Evolutionary conservation across 2,797 vertebrate genomes (phyloP), one percentile per base, ranked within the genome.

Genomic region (Trematomus bernacchii): DNA sequence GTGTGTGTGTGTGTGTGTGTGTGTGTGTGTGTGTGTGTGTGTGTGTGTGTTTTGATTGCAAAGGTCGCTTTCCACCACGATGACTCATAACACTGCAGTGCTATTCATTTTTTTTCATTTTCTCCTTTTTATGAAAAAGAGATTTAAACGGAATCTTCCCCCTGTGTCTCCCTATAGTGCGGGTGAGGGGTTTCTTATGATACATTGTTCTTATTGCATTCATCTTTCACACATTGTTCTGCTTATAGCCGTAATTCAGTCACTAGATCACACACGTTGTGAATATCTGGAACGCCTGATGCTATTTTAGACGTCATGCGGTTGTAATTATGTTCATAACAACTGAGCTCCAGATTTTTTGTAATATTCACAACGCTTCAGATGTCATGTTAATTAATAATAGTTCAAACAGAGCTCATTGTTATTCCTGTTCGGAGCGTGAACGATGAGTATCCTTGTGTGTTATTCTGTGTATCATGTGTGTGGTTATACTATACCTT

Each of bases 11-110:
- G 33, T 33, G 33, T 8, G 33, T 33, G 33, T 33, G 33, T 33
- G 33, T 27, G 27, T 18, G 16, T 57, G 9, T 33, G 7, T 16
- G 4, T 42, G 8, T 48, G 67, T 13, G 21, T 21, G n/a, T 54
- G 23, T 23, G 46, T 14, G 19, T 74, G 54, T 66, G 52, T 53
- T 64, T 10, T 47, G 54, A 55, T 50, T 62, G 21, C 19, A 66
- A 63, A 40, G 60, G 51, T 59, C 7, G 12, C 18, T 71, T 74
- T 69, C 59, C 46, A 61, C 16, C 63, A 60, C 53, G 21, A 73
- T 83, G 72, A 73, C 51, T 74, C 78, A 75, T 50, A 19, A 4
- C 52, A 14, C 53, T 57, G 58, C 71, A 61, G 54, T 2, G 4
- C 42, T 62, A 14, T 1, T 21, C 75, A 64, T 55, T 48, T 51